phyloP scores from a whole-genome alignment of 2,888 invertebrate genomes.

The Aquatica leii region DNA sequence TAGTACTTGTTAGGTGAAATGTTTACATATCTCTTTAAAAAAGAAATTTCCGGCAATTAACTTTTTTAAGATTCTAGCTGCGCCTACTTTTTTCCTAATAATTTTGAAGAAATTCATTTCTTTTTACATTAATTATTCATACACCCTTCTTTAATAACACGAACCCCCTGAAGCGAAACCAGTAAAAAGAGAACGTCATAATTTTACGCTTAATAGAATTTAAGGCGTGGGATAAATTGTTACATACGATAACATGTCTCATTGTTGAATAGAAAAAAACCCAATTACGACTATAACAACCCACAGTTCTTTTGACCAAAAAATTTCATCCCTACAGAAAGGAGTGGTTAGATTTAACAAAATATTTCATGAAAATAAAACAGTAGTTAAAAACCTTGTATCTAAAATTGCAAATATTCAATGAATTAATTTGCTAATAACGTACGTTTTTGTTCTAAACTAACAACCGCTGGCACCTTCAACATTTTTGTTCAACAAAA shows the following conservation, averaged over 20 bases:
- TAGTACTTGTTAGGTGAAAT: constrained; percentile 4
- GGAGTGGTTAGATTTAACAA: too few relatives aligned
- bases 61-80: neutral
- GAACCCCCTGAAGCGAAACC: constrained; percentile 31
- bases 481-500: too few relatives aligned
- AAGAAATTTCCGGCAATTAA: neutral
- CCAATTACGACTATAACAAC: neutral
- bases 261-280: constrained; percentile 6
- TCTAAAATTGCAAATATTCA: too few relatives aligned
- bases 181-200: constrained; percentile 21
- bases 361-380: too few relatives aligned
- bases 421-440: too few relatives aligned
- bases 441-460: too few relatives aligned
- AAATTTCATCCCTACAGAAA: too few relatives aligned
- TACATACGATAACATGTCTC: constrained; percentile 13
- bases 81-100: too few relatives aligned
- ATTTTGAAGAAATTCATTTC: too few relatives aligned
- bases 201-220: constrained; percentile 32
- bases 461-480: too few relatives aligned
- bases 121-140: constrained; percentile 1
- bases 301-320: constrained; percentile 14
- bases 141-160: constrained; percentile 7
- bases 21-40: constrained; percentile 4
- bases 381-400: too few relatives aligned
- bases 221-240: constrained; percentile 28